Evolutionary conservation across 2,888 invertebrate genomes (phyloP), one percentile per base, ranked within the genome.

Genomic region (Auanema sp.): DNA sequence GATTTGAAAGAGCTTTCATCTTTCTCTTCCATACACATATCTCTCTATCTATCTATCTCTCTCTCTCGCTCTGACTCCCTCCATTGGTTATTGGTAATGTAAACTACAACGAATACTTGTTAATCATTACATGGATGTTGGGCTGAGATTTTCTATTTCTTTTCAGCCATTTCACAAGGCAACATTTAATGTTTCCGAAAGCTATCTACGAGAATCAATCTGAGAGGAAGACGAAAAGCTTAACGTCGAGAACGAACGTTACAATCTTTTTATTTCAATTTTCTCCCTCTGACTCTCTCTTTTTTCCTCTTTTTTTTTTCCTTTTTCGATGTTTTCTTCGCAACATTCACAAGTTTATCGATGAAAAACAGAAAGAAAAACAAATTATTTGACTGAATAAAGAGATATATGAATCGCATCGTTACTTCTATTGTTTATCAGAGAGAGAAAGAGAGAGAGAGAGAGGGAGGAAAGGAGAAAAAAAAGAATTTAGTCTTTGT

Each of bases 221-320:
- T 3, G 33, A 33, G 33, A 33, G 33, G 33, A 33, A 33, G 33
- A 33, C 33, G 33, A 33, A 33, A 8, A 33, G 33, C 33, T 33
- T 33, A 33, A 33, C 33, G 33, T 33, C 33, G 33, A n/a, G n/a
- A 33, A 33, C 33, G 33, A 33, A 33, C 33, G 33, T 33, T 33
- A 33, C 33, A 33, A 33, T 33, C 33, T 24, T 55, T 4, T 42
- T 40, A n/a, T 14, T 55, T 33, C 23, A 16, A 41, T 42, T 55
- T 21, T 40, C 55, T 55, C 55, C 41, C 33, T 33, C 41, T 55
- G 5, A n/a, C 23, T 52, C 55, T 55, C 55, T 25, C 55, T 55
- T 33, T 24, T 14, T 24, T 21, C 25, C 55, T 25, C 55, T 55
- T 33, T 24, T 14, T 24, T 21, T 42, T 55, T 42, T 40, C 55